A percentile compares a stretch with the other conserved stretches of the same genome.
phyloP scores from a whole-genome alignment of 1,140 invertebrate genomes.

The Drosophila aff. region DNA sequence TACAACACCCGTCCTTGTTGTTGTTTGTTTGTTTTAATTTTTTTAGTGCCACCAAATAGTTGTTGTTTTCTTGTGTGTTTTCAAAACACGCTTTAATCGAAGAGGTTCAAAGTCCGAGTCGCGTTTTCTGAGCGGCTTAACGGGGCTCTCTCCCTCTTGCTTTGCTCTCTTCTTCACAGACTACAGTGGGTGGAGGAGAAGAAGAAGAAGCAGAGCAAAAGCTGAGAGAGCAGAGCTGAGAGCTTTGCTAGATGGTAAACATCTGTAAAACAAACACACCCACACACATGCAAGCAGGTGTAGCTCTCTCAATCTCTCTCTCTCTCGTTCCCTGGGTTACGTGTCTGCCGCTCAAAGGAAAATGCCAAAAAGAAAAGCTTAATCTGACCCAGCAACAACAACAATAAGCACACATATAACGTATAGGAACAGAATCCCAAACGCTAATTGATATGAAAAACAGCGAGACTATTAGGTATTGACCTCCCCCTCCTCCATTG shows the following conservation, averaged over 20 bases:
- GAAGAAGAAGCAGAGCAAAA: constrained; percentile 16
- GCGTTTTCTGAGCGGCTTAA: constrained; percentile 46
- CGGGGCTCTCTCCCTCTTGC: constrained; percentile 15
- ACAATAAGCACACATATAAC: background rate
- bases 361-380: constrained; percentile 37
- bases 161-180: constrained; percentile 5
- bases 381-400: background rate
- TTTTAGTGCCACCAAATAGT: constrained; percentile 25
- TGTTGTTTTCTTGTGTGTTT: constrained; percentile 52
- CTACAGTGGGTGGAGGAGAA: constrained; percentile 20
- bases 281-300: constrained; percentile 49
- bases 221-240: constrained; percentile 30
- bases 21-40: constrained; percentile 50
- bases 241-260: constrained; percentile 50
- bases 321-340: background rate
- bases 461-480: constrained; percentile 21
- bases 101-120: constrained; percentile 73
- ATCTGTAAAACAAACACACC: constrained; percentile 50
- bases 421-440: constrained; percentile 12
- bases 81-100: constrained; percentile 66
- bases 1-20: constrained; percentile 62
- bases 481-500: constrained; percentile 15
- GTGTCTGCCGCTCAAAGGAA: constrained; percentile 6
- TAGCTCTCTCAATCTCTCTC: constrained; percentile 20
- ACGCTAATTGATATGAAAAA: constrained; percentile 24